Base-by-base conservation (phyloP, 53 echinoderm and acorn worm genomes). In the Echinarachnius parma region DNA sequence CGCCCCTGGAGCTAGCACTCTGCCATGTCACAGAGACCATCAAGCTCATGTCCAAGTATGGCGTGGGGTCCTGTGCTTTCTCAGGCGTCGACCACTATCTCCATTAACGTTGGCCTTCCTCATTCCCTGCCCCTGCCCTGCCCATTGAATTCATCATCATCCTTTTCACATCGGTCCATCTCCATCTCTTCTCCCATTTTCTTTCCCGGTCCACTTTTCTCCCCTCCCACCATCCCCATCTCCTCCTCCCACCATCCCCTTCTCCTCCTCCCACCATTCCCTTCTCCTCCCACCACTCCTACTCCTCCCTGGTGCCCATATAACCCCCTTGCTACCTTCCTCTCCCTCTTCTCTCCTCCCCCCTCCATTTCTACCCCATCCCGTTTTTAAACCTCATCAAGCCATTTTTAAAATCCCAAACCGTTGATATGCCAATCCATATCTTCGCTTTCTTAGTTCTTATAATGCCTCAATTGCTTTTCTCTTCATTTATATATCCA, bases 41-140 rank as follows among this genome's bases (percentile, higher is more conserved):
- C 72, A 84, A 92, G 75, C 91, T 98, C 54, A 98, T 98, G 98
- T 91, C 98, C 82, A 98, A 98, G 59, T 77, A 84, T 23, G 98
- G 98, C 61, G 86, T 88, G 14, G 98, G 98, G 44, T 92, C 98
- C 32, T 98, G 98, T 72, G 91, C 98, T 79, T 98, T 92, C 83
- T 87, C 91, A 50, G 91, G 91, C 61, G 84, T 98, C 47, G 88
- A 91, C 57, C 88, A 92, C 64, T 98, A 91, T 82, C 86, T 91
- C 64, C 84, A 92, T 78, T 98, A 77, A 86, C 79, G 42, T 20
- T 39, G 44, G 74, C 74, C 57, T 72, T 72, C 30, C 72, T 2
- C 56, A 37, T 2, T 72, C 57, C 57, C 55, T n/a, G 39, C 25
- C 35, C 16, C 9, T 13, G 14, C 36, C 42, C 37, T 9, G 20